Evolutionary conservation across 2,888 invertebrate genomes (phyloP), one percentile per base, ranked within the genome.

Genomic region (Dermolepida albohirtum): DNA sequence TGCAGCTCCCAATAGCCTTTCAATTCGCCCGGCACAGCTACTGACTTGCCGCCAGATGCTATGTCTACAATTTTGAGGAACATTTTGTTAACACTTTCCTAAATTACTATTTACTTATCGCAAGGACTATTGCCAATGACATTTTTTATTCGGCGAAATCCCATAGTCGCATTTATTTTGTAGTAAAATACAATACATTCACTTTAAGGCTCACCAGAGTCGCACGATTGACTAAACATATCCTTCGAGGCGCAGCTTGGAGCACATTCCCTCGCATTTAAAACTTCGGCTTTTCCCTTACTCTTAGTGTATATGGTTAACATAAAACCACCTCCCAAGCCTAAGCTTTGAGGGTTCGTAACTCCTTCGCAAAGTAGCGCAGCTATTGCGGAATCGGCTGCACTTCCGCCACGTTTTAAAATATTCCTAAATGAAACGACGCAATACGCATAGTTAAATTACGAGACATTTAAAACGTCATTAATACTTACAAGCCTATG

Each of bases 1-100:
- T 94, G 89, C 52, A 94, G 88, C 69, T 86, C 89, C 87, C 91
- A 91, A 81, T 94, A 94, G 4, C 96, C 96, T 64, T 87, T 84
- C 12, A 97, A 80, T 81, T 96, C 96, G 11, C 95, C 96, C 0
- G 96, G 96, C 12, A 96, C 91, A 11, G 90, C 96, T 11, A 92
- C 88, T 0, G 95, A 87, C 73, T 89, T 82, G 0, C 90, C 91
- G 72, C 90, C 90, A 82, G 82, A 79, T 5, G 69, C 55, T 22
- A 72, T 72, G 55, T 72, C 72, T 68, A 29, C 51, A 52, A 8
- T 50, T 50, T 47, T 22, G 16, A 57, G 5, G 11, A 57, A 55
- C 2, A 17, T 50, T 49, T 49, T 10, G 1, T 49, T 49, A 49
- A 22, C 1, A 22, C n/a, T 22, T 22, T 22, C 1, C 22, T 22